Conservation (phyloP, 2,888 invertebrate species). For the Orgyia antiqua region DNA sequence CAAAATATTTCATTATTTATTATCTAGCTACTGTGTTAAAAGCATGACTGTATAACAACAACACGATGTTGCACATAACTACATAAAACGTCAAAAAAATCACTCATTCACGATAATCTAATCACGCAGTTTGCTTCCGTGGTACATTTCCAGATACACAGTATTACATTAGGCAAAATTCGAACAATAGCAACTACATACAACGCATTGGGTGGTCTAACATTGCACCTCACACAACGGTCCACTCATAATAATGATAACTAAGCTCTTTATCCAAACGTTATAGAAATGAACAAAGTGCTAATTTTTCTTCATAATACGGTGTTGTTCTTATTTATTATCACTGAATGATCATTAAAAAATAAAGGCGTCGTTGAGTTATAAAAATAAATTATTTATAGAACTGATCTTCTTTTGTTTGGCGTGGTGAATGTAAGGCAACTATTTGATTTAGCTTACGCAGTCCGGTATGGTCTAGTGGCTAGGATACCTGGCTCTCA, state of each 20-base stretch:
- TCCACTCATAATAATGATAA: constrained; percentile 36
- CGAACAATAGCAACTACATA: constrained; percentile 37
- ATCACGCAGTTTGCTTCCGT: constrained; percentile 48
- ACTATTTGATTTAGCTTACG: background rate
- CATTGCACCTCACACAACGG: constrained; percentile 52
- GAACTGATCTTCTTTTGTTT: background rate
- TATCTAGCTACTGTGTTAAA: no score
- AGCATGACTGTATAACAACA: constrained; percentile 9
- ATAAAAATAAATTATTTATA: constrained; percentile 17
- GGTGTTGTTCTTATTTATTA: constrained; percentile 27
- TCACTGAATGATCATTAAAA: constrained; percentile 17
- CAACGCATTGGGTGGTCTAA: constrained; percentile 47
- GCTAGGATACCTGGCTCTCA: constrained; percentile 80
- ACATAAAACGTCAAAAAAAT: constrained; percentile 44
- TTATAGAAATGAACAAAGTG: constrained; percentile 29
- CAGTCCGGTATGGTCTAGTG: constrained; percentile 79
- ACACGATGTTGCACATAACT: constrained; percentile 5
- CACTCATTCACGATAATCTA: constrained; percentile 53
- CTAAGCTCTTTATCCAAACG: constrained; percentile 28
- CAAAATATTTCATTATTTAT: no score
- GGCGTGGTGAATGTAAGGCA: background rate
- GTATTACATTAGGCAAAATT: constrained; percentile 30
- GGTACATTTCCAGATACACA: constrained; percentile 37
- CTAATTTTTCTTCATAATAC: constrained; percentile 29
- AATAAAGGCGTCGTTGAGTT: constrained; percentile 13